phyloP scores from a whole-genome alignment of 2,797 vertebrate genomes.

The Helarctos malayanus region DNA sequence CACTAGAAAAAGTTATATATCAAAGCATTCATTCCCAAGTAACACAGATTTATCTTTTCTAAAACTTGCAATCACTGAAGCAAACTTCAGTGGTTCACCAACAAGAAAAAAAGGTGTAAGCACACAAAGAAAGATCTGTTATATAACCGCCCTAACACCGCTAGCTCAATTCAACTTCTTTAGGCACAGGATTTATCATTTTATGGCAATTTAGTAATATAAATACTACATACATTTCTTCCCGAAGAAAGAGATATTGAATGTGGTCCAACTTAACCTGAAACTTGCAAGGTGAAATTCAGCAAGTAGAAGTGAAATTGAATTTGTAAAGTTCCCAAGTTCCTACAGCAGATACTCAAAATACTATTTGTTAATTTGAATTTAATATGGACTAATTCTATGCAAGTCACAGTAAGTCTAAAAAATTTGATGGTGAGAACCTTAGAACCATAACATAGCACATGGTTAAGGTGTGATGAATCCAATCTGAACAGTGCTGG shows the following conservation, averaged over 20 bases:
- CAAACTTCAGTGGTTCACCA: constrained; percentile 70
- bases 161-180: not conserved
- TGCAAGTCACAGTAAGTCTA: constrained; percentile 30
- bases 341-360: not conserved
- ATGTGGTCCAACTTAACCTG: not conserved
- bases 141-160: not conserved
- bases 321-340: constrained; percentile 38
- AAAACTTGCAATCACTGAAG: constrained; percentile 54
- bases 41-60: constrained; percentile 77
- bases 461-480: not conserved
- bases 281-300: constrained; percentile 66
- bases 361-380: constrained; percentile 18
- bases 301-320: not conserved
- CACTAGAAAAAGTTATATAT: constrained; percentile 69
- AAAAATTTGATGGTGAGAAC: not conserved
- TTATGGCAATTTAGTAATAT: constrained; percentile 31
- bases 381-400: constrained; percentile 41
- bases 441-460: not conserved
- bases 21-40: constrained; percentile 67
- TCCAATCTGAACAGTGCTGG: not conserved
- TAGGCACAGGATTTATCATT: constrained; percentile 34
- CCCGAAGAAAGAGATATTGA: constrained; percentile 31
- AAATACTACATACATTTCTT: constrained; percentile 50
- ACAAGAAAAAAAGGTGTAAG: constrained; percentile 13
- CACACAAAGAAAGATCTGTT: constrained; percentile 64